Evolutionary conservation across 2,113 vertebrate species (phyloP), one percentile per base, ranked within the genome.

Genomic region (Sapajus apella): DNA sequence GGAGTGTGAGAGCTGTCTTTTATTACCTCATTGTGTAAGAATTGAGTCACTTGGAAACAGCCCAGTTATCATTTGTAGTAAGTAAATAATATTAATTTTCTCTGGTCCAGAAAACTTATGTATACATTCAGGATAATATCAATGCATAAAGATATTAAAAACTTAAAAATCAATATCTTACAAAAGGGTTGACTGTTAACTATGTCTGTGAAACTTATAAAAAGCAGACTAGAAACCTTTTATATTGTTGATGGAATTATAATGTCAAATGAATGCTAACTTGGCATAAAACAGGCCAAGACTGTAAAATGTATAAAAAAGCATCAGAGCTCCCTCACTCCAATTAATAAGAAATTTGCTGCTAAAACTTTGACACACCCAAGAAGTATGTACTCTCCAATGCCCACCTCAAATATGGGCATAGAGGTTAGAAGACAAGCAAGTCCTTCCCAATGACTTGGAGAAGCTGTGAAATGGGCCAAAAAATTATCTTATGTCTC

Each of bases 61-160:
- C 37, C 90, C 8, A 76, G 37, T 8, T 87, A 64, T 32, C 55
- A 45, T 80, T 72, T 70, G 6, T 58, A 45, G 37, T 47, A 56
- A 37, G 35, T 58, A 81, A 91, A 68, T 84, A 92, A 83, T 43
- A 90, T 58, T 66, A 91, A 75, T 30, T 6, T 45, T 27, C 5
- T 61, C 35, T 73, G 45, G 13, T 72, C 35, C 18, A 37, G 55
- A 90, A 87, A 73, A 3, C 25, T 61, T 70, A 2, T 64, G 25
- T 77, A 43, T 61, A 17, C 1, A 47, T 47, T 85, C 50, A 86
- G 12, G 16, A 55, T 61, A 55, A 82, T 52, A 37, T 50, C 23
- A 92, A 86, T 56, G 40, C 76, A 52, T 76, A 72, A 81, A 91
- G 18, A 64, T 66, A 90, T 7, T 94, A 82, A 89, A 93, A 82